Evolutionary conservation across 2,797 vertebrate genomes (phyloP).

Genomic region (Poeciliopsis paucimaculata): DNA sequence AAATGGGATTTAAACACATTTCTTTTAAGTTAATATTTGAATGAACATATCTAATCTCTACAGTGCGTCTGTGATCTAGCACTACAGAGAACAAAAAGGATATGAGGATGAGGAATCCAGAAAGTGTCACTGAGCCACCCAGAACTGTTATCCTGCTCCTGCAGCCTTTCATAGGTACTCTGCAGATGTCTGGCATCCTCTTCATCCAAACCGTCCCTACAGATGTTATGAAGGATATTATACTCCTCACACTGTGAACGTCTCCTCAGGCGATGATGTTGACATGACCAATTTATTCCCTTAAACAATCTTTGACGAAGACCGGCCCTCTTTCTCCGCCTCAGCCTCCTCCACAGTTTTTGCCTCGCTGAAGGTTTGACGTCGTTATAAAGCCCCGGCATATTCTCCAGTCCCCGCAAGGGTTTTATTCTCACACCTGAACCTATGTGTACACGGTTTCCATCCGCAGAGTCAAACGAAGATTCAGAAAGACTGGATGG

Average conservation of each 20-base stretch:
- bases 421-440: constrained; percentile 79
- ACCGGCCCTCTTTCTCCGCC: constrained; percentile 63
- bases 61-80: not conserved
- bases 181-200: constrained; percentile 91
- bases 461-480: constrained; percentile 78
- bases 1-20: not conserved
- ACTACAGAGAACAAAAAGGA: constrained; percentile 80
- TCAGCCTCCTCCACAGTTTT: constrained; percentile 68
- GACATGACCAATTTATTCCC: constrained; percentile 63
- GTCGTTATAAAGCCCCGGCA: constrained; percentile 61
- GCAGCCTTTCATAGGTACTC: constrained; percentile 84
- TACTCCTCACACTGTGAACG: constrained; percentile 88
- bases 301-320: constrained; percentile 76
- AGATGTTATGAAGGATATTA: constrained; percentile 90
- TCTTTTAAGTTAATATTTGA: not conserved
- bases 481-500: constrained; percentile 80
- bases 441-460: constrained; percentile 56
- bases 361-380: constrained; percentile 35
- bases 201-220: constrained; percentile 91
- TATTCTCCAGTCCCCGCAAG: constrained; percentile 82
- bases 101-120: constrained; percentile 96
- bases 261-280: constrained; percentile 71
- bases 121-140: constrained; percentile 90
- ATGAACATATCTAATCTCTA: not conserved
- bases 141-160: constrained; percentile 84